phyloP scores from a whole-genome alignment of 2,113 vertebrate species.

The Petromus typicus region DNA sequence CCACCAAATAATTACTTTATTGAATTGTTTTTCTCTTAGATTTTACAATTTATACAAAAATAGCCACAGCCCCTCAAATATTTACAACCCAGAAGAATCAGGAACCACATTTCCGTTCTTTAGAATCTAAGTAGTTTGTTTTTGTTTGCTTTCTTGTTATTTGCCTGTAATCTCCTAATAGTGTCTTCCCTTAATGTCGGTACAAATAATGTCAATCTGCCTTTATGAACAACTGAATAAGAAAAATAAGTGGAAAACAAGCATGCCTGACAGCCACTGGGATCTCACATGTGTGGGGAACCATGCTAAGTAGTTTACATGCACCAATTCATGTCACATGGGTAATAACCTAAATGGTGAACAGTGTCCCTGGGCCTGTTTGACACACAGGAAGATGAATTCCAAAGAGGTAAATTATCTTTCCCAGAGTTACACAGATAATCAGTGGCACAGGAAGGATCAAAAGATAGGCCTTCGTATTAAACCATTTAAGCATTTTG shows the following conservation, averaged over 20 bases:
- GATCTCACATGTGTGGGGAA: background rate
- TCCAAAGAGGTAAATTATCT: background rate
- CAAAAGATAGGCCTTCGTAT: background rate
- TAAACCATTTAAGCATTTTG: slow-evolving; percentile 1
- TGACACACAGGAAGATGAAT: background rate
- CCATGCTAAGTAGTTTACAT: background rate
- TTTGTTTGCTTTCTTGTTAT: background rate
- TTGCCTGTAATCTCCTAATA: background rate
- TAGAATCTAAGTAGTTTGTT: background rate
- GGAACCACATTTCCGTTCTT: background rate
- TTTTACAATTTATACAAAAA: background rate
- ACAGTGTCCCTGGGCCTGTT: background rate
- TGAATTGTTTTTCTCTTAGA: background rate
- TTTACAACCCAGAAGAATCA: background rate
- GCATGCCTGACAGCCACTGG: background rate
- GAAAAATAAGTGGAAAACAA: background rate
- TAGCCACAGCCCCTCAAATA: background rate
- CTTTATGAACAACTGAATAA: background rate
- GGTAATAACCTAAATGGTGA: too few species aligned
- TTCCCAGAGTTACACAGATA: background rate
- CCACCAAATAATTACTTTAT: background rate
- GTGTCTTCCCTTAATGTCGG: background rate
- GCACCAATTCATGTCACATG: background rate
- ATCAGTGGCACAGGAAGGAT: background rate
- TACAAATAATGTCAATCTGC: background rate